Base-by-base conservation (phyloP, 2,888 invertebrate genomes). In the Luffia ferchaultella region DNA sequence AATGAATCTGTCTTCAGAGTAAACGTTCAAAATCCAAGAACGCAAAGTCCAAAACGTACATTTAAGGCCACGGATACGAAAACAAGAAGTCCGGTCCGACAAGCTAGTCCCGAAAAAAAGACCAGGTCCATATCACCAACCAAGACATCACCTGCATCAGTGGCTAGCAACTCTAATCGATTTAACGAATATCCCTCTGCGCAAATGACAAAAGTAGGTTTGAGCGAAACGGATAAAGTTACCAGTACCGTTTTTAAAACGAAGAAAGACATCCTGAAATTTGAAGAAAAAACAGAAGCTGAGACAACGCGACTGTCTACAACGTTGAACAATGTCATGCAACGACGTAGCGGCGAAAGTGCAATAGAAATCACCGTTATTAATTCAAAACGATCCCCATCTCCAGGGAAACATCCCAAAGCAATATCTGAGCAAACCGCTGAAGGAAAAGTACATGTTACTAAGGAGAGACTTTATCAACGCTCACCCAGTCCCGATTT, bases 121-220 rank as follows among this genome's bases (percentile, higher is more conserved):
- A 63, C 64, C 1, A 63, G 76, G 46, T 68, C 71, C n/a, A 55
- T 59, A 1, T 78, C 80, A n/a, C 80, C 82, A 0, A 72, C 54
- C 44, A 80, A 82, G 59, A 50, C 62, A 2, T 45, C 20, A 1
- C 18, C 16, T 18, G 53, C 57, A 16, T 54, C 68, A 49, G 60
- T 69, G 1, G 82, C 78, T 63, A 56, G 72, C 3, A 83, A 79
- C 62, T 56, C 68, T 0, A 79, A 73, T 52, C 76, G 77, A 42
- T 80, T 84, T 50, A 77, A 69, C 50, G 83, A 85, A 54, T 84
- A 84, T 44, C 80, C 84, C 3, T 68, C 79, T 3, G 85, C 85
- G 42, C 84, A 85, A 52, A 78, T 85, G 74, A 85, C 79, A 52
- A 84, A 79, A 59, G 75, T 82, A 1, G 79, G 83, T 1, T 58